Percentiles rank a stretch among this genome's conserved stretches.
Conservation (phyloP, 1,140 invertebrate species). For the Hypsibius dujardini region DNA sequence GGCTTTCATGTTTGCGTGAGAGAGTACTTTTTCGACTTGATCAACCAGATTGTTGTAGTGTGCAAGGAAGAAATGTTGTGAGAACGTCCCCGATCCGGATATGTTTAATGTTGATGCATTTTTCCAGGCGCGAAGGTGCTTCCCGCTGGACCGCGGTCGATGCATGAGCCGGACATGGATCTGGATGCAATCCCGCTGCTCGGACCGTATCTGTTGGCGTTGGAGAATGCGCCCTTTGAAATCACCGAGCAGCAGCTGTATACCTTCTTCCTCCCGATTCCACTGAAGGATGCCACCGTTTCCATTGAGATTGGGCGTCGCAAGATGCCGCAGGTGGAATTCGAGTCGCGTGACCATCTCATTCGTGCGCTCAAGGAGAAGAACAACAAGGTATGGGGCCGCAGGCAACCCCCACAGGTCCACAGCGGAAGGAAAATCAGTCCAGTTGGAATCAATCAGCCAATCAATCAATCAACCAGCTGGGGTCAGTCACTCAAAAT, state of each 20-base stretch:
- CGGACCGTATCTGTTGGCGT: neutral
- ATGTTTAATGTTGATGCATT: too few species aligned
- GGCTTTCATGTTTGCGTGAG: neutral
- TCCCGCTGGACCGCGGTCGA: neutral
- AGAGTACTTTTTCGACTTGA: neutral
- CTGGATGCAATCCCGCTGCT: neutral
- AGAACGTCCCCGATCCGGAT: neutral
- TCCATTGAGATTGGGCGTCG: neutral
- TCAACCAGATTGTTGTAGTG: too few species aligned
- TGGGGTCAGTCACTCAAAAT: too few species aligned
- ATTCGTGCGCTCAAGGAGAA: slow-evolving; percentile 1
- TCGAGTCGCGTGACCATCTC: neutral
- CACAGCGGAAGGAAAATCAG: too few species aligned
- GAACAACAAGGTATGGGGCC: too few species aligned
- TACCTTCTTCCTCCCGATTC: neutral
- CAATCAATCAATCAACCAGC: too few species aligned
- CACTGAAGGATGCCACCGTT: neutral
- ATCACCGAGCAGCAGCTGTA: neutral
- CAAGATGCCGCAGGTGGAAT: neutral
- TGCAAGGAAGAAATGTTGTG: neutral
- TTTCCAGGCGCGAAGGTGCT: neutral
- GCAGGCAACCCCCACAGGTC: too few species aligned
- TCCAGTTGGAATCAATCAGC: too few species aligned
- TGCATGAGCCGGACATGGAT: neutral
- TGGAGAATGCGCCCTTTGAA: slow-evolving; percentile 1